Conservation (phyloP, 2,113 vertebrate species). For the Phalacrocorax pelagicus region DNA sequence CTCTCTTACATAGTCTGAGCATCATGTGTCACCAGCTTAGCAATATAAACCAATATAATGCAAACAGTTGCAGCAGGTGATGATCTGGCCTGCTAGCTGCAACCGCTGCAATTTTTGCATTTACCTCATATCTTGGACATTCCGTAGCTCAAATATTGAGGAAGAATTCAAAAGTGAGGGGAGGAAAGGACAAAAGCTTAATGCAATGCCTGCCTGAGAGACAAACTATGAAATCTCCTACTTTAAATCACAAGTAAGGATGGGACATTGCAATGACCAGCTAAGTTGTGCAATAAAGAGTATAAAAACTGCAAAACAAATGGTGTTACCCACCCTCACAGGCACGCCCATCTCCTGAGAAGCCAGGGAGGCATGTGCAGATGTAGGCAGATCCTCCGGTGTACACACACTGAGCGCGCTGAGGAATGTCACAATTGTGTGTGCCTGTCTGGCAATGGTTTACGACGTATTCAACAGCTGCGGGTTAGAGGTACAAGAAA, state of each 20-base stretch:
- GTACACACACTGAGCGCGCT: constrained; percentile 86
- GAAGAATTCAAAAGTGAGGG: not conserved
- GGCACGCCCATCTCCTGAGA: constrained; percentile 81
- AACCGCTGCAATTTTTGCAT: not conserved
- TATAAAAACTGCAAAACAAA: not conserved
- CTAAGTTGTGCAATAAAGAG: not conserved
- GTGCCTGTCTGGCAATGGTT: constrained; percentile 82
- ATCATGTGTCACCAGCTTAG: not conserved
- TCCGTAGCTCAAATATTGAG: not conserved
- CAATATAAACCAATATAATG: not conserved
- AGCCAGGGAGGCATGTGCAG: constrained; percentile 87
- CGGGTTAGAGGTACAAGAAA: not conserved
- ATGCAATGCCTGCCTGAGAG: not conserved
- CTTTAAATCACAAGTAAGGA: not conserved
- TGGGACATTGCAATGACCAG: not conserved
- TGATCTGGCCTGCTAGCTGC: not conserved
- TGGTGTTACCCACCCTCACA: constrained; percentile 79
- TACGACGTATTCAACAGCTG: constrained; percentile 67
- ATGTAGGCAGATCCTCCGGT: constrained; percentile 79
- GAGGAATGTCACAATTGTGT: constrained; percentile 84
- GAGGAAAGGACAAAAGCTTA: not conserved
- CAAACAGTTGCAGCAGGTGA: not conserved
- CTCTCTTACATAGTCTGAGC: not conserved
- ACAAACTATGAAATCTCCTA: not conserved
- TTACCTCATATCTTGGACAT: not conserved